Evolutionary conservation across 1,140 invertebrate species (phyloP).

Genomic region (Elysia chlorotica): DNA sequence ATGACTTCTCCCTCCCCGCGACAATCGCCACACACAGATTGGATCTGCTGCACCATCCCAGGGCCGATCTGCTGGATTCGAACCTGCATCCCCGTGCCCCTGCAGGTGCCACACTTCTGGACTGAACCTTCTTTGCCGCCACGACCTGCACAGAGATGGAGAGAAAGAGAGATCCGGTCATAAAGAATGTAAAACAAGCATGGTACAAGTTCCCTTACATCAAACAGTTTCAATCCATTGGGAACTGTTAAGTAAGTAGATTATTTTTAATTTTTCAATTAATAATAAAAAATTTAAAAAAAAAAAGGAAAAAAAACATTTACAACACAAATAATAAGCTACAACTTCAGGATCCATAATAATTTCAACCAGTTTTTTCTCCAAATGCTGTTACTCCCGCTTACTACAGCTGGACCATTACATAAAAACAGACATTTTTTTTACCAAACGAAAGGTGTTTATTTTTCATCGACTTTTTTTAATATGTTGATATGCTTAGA

Average conservation of each 20-base stretch:
- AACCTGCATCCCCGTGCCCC: constrained; percentile 89
- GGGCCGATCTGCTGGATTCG: constrained; percentile 91
- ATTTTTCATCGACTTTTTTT: not conserved
- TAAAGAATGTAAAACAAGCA: not conserved
- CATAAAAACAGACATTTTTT: not conserved
- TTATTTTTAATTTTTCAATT: no score
- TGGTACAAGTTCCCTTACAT: not conserved
- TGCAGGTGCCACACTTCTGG: constrained; percentile 84
- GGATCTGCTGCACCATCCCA: constrained; percentile 96
- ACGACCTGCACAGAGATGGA: constrained; percentile 57
- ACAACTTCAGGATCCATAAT: no score
- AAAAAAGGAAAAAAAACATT: no score
- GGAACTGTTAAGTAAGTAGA: no score
- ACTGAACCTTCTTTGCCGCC: constrained; percentile 90
- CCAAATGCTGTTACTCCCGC: no score
- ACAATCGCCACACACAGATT: constrained; percentile 87
- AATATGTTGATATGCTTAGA: not conserved
- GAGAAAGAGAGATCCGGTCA: constrained; percentile 1
- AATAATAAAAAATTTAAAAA: no score
- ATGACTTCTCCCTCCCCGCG: constrained; percentile 86
- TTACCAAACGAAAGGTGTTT: not conserved
- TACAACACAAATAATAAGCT: no score
- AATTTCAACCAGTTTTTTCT: no score
- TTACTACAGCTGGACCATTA: no score
- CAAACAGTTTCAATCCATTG: no score